phyloP scores from a whole-genome alignment of 2,888 invertebrate species.

The Pimpla rufipes region DNA sequence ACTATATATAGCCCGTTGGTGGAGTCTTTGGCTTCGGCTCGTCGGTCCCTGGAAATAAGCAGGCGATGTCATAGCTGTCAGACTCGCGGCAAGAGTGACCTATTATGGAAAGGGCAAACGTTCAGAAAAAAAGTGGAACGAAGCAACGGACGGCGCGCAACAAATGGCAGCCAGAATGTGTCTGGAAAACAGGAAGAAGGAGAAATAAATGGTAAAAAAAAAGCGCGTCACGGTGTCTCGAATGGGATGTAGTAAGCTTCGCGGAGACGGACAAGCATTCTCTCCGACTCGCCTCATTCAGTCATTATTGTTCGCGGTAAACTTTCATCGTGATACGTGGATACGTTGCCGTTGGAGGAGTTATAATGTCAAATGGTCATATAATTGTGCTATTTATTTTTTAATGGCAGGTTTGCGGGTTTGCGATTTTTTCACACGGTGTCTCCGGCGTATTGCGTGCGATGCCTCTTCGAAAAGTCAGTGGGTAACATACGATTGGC shows the following conservation, averaged over 20 bases:
- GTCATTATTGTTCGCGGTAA: constrained; percentile 8
- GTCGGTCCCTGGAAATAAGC: neutral
- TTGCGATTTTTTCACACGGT: too few species aligned
- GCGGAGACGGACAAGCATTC: constrained; percentile 59
- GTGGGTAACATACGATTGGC: too few species aligned
- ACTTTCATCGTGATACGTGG: constrained; percentile 2
- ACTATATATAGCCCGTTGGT: too few species aligned
- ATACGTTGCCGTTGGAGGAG: neutral
- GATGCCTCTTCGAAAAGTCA: too few species aligned
- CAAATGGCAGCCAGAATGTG: constrained; percentile 38
- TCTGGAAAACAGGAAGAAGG: constrained; percentile 46
- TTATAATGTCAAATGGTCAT: constrained; percentile 24
- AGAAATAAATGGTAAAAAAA: constrained; percentile 41
- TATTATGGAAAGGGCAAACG: constrained; percentile 67
- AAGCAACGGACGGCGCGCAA: constrained; percentile 19
- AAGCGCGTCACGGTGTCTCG: constrained; percentile 28
- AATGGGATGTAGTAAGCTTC: constrained; percentile 44
- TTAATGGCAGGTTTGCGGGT: neutral
- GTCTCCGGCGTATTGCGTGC: too few species aligned
- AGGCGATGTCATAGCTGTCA: constrained; percentile 12
- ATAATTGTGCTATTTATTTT: constrained; percentile 18
- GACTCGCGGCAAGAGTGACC: constrained; percentile 20
- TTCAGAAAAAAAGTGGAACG: constrained; percentile 62
- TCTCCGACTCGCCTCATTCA: constrained; percentile 38
- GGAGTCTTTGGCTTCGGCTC: neutral